These are phyloP conservation scores for Cygnus olor DNA, from an alignment of 2,797 vertebrate species.

Conservation along the genomic window DNA sequence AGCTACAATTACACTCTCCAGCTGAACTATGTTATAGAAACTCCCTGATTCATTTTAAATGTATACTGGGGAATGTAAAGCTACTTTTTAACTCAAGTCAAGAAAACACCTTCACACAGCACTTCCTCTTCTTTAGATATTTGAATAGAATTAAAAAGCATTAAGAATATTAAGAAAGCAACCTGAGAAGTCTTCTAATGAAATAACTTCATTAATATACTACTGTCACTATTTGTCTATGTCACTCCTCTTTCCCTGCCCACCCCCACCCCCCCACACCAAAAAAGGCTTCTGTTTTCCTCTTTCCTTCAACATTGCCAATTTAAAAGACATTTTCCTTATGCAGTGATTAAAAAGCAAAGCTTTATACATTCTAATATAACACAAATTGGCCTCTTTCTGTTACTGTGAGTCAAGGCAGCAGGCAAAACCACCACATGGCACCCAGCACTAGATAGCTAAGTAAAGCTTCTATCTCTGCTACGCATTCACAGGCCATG, in stretches of 20 bases:
- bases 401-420: not conserved
- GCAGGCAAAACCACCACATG: not conserved
- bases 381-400: not conserved
- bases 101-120: not conserved
- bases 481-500: rapidly evolving
- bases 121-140: not conserved
- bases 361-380: not conserved
- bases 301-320: not conserved
- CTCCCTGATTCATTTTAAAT: not conserved
- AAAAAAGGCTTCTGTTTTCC: not conserved
- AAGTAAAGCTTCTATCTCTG: not conserved
- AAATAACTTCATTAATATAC: not conserved
- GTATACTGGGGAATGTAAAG: not conserved
- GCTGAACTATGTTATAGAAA: not conserved
- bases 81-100: not conserved
- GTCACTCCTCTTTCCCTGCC: too few species aligned
- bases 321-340: not conserved
- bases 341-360: not conserved
- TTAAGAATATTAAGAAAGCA: not conserved
- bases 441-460: not conserved
- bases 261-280: too few species aligned
- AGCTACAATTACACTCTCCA: not conserved
- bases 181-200: not conserved
- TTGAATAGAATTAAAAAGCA: not conserved
- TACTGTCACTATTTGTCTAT: not conserved